A percentile compares a stretch with the other conserved stretches of the same genome.
Evolutionary conservation across 2,113 vertebrate species (phyloP).

Genomic region (Trichomycterus rosablanca): DNA sequence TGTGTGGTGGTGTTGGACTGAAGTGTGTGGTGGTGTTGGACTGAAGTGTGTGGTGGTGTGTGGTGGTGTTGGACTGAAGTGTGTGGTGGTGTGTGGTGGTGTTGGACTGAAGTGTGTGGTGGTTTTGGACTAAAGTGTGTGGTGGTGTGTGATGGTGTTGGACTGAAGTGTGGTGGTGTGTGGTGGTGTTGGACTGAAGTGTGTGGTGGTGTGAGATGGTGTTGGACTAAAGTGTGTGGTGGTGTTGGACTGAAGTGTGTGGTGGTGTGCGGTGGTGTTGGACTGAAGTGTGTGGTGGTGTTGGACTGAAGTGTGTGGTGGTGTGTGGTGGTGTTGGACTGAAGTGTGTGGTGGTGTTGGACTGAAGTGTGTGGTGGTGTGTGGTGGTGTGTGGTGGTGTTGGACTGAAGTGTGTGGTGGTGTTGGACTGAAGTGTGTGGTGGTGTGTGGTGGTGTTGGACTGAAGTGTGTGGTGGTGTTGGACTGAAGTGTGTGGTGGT

Average conservation of each 20-base stretch:
- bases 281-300: not conserved
- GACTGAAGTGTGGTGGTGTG: not conserved
- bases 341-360: not conserved
- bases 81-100: not conserved
- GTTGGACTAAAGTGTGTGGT: not conserved
- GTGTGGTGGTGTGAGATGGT: not conserved
- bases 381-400: not conserved
- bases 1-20: not conserved
- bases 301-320: not conserved
- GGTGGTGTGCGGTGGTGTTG: too few relatives aligned
- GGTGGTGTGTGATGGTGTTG: not conserved
- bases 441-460: too few relatives aligned
- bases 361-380: too few relatives aligned
- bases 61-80: too few relatives aligned
- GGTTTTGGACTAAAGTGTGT: not conserved
- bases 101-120: too few relatives aligned
- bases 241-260: not conserved
- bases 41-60: not conserved
- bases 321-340: not conserved
- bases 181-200: not conserved
- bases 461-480: too few relatives aligned
- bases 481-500: too few relatives aligned
- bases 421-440: not conserved
- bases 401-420: not conserved
- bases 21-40: not conserved